Evolutionary conservation across 2,888 invertebrate species (phyloP).

Genomic region (Eucera pruinosa): DNA sequence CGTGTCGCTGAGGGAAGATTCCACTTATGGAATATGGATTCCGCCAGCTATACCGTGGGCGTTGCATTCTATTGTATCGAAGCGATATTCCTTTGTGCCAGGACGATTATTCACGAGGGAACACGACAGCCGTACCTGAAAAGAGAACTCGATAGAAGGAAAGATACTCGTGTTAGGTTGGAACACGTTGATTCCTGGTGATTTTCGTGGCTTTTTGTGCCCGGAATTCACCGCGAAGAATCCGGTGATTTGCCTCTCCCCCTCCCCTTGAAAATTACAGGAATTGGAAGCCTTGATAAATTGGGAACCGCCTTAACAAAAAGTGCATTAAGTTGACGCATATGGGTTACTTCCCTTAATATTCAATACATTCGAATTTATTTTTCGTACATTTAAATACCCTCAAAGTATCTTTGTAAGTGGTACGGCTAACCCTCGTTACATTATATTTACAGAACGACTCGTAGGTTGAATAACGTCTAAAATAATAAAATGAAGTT

Average conservation of each 20-base stretch:
- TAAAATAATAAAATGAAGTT: no score
- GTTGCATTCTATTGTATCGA: constrained; percentile 37
- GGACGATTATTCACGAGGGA: constrained; percentile 32
- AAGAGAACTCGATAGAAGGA: constrained; percentile 18
- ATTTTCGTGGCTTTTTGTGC: background rate
- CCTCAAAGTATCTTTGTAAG: no score
- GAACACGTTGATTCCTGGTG: constrained; percentile 4
- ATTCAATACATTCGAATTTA: no score
- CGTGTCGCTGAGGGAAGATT: constrained; percentile 16
- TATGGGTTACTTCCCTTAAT: no score
- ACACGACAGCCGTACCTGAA: constrained; percentile 15
- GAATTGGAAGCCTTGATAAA: background rate
- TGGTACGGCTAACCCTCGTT: no score
- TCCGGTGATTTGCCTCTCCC: background rate
- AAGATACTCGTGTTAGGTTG: constrained; percentile 6
- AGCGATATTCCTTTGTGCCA: constrained; percentile 17
- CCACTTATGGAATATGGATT: constrained; percentile 23
- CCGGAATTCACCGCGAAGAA: background rate
- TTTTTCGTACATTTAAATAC: no score
- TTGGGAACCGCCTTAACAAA: no score
- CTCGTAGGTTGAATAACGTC: no score
- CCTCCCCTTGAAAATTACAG: background rate
- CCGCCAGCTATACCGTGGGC: constrained; percentile 18
- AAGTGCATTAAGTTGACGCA: no score
- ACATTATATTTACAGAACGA: no score